Evolutionary conservation across 1,140 invertebrate genomes (phyloP).

Genomic region (Campoletis sonorensis): DNA sequence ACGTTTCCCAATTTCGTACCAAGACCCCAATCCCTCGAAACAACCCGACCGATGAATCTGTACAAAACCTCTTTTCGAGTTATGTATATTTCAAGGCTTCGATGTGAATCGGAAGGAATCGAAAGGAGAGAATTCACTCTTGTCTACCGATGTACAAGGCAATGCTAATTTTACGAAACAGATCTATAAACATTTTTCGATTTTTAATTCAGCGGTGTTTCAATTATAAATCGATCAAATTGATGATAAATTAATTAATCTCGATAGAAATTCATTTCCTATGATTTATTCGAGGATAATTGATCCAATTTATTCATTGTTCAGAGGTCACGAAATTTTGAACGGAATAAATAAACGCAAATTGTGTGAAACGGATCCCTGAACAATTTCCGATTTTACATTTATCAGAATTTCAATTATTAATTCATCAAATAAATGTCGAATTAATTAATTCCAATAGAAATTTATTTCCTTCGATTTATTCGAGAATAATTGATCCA

Average conservation of each 20-base stretch:
- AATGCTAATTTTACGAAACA: slow-evolving; percentile 35
- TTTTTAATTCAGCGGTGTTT: too few species aligned
- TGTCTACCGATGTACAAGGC: slow-evolving; percentile 4
- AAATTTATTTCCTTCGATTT: not conserved
- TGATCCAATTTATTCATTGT: not conserved
- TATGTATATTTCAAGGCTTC: slow-evolving; percentile 13
- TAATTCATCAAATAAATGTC: too few species aligned
- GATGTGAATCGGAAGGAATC: slow-evolving; percentile 7
- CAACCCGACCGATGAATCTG: slow-evolving; percentile 39
- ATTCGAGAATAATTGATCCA: not conserved
- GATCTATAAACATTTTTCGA: not conserved
- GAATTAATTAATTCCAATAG: not conserved
- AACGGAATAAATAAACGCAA: not conserved
- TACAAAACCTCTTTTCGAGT: slow-evolving; percentile 39
- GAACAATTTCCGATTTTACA: not conserved
- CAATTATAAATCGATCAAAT: too few species aligned
- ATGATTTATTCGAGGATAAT: not conserved
- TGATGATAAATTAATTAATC: not conserved
- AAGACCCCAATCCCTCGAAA: slow-evolving; percentile 30
- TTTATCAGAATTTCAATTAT: too few species aligned
- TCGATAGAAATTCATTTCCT: not conserved
- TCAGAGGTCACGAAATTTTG: not conserved
- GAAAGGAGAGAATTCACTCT: slow-evolving; percentile 22
- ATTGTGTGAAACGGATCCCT: slow-evolving; percentile 32
- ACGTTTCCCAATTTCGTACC: slow-evolving; percentile 61